A percentile compares a stretch with the other conserved stretches of the same genome.
Evolutionary conservation across 2,888 invertebrate genomes (phyloP).

Genomic region (Brenthis daphne): DNA sequence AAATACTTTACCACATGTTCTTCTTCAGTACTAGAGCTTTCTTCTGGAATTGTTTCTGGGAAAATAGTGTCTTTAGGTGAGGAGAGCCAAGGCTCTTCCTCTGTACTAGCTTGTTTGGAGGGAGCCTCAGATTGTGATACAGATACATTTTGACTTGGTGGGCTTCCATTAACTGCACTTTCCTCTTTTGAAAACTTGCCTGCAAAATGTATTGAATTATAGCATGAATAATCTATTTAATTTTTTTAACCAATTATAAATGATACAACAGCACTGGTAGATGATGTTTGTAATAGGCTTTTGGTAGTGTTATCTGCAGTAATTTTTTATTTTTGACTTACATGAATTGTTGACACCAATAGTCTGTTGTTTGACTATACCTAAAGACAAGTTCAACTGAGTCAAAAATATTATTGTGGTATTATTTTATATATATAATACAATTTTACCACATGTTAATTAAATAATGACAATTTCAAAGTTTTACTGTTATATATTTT

Average conservation of each 20-base stretch:
- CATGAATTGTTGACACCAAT: neutral
- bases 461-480: too few species aligned
- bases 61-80: conserved; percentile 94
- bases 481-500: neutral
- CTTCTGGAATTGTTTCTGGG: conserved; percentile 96
- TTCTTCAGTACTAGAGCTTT: conserved; percentile 95
- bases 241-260: neutral
- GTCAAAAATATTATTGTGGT: too few species aligned
- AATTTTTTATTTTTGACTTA: neutral
- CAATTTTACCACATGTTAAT: too few species aligned
- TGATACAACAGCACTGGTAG: neutral
- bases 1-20: conserved; percentile 89
- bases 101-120: conserved; percentile 75
- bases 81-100: conserved; percentile 91
- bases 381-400: too few species aligned
- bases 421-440: too few species aligned
- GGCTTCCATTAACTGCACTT: conserved; percentile 78
- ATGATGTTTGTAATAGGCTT: neutral
- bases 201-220: conserved; percentile 40
- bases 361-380: neutral
- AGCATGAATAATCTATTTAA: neutral
- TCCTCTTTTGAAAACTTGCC: conserved; percentile 77
- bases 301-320: too few species aligned
- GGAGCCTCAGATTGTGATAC: conserved; percentile 80
- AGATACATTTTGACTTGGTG: conserved; percentile 83